Evolutionary conservation across 2,797 vertebrate species (phyloP).

Genomic region (Spondyliosoma cantharus): DNA sequence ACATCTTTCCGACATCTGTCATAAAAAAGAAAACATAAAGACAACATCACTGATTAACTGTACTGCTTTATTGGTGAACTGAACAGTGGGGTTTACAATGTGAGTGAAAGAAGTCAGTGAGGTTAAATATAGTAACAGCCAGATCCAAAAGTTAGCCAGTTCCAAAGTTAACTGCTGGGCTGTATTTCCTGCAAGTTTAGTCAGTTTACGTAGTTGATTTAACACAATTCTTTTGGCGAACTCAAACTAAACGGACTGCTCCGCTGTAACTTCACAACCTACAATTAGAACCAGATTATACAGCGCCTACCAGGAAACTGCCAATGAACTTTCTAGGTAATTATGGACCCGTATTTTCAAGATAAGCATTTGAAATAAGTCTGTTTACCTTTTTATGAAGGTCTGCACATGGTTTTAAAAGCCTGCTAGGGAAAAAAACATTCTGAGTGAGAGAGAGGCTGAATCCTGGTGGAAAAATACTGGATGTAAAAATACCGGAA

Average conservation of each 20-base stretch:
- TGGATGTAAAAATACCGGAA: neutral
- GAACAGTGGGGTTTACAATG: neutral
- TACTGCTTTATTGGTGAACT: neutral
- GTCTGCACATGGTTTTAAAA: neutral
- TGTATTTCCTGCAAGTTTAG: neutral
- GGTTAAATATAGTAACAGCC: neutral
- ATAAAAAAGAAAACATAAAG: neutral
- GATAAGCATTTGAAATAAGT: neutral
- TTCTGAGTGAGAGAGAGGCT: neutral
- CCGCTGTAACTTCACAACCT: neutral
- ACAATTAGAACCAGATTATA: neutral
- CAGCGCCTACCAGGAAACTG: neutral
- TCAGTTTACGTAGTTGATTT: neutral
- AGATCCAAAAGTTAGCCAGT: no score
- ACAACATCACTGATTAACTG: neutral
- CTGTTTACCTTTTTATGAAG: neutral
- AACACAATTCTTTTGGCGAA: neutral
- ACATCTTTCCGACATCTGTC: no score
- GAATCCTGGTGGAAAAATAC: conserved; percentile 30
- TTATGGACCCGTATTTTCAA: neutral
- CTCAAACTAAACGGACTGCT: neutral
- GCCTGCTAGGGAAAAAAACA: no score
- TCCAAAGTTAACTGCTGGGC: neutral
- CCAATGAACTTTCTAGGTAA: neutral
- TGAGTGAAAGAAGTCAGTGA: neutral